Evolutionary conservation across 2,888 invertebrate genomes (phyloP), one percentile per base, ranked within the genome.

Genomic region (Ophion slaviceki): DNA sequence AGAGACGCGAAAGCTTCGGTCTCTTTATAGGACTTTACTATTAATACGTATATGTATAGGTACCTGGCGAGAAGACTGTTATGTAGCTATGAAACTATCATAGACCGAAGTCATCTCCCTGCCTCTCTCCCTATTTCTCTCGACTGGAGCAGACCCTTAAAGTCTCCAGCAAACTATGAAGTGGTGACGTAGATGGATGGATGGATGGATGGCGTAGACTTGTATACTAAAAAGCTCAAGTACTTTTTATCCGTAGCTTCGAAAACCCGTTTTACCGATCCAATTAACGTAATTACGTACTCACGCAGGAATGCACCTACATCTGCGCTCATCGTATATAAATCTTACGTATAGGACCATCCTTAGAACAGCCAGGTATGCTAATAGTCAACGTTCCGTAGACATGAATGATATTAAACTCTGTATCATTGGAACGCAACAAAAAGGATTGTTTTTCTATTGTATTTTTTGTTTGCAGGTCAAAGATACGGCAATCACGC

Each of bases 221-320:
- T 10, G 71, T 79, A 45, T 17, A 47, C 45, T 28, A n/a, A 57
- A 45, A 66, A 70, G 64, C 57, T 24, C 77, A 20, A 74, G 77
- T 78, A 81, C 72, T 72, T 72, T 61, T 17, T 75, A 53, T 71
- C 59, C 71, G 11, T 45, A 61, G 61, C 81, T 67, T 47, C 20
- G 70, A 61, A 75, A 81, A 72, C 68, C 74, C 61, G 40, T 40
- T 67, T 67, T 57, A 75, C 68, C 62, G 78, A 68, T 81, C 70
- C 81, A 85, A 85, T 85, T 85, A 85, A 77, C 81, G 78, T 85
- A 68, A 85, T 81, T 85, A 83, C 74, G 62, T 74, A 78, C 45
- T 82, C 45, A 8, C 70, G 53, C 28, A 6, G 71, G 61, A 17
- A 74, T 11, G 14, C 66, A n/a, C 66, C 6, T 64, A 45, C 24